These are phyloP conservation scores for Notarius lentiginosus DNA, from an alignment of 2,113 vertebrate species.

Conservation along the genomic window DNA sequence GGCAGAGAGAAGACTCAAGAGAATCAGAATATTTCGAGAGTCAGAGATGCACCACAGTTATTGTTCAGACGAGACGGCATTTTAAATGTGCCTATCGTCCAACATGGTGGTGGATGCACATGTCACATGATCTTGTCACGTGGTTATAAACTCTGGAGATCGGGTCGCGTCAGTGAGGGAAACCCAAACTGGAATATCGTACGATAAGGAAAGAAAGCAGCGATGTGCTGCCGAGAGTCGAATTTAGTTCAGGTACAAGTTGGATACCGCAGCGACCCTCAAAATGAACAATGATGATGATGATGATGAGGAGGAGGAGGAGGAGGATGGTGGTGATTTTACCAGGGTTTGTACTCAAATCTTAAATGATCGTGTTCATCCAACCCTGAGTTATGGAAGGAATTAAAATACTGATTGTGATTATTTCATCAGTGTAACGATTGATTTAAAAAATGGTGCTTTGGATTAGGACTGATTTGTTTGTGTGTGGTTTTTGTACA, in stretches of 20 bases:
- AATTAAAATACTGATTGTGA: not conserved
- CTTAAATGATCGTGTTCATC: not conserved
- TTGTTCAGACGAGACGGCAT: no score
- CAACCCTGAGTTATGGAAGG: not conserved
- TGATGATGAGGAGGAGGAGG: not conserved
- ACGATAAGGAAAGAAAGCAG: not conserved
- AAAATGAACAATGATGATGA: not conserved
- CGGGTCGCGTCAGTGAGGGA: not conserved
- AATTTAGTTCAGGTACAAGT: not conserved
- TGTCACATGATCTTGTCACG: no score
- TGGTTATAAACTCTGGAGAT: not conserved
- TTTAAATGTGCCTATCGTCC: no score
- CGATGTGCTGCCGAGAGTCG: not conserved
- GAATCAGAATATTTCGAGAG: no score
- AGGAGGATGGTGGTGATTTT: not conserved
- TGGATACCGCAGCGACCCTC: not conserved
- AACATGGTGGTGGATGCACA: no score
- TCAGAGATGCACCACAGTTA: no score
- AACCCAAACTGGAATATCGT: not conserved
- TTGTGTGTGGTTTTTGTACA: no score
- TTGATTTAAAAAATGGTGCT: not conserved
- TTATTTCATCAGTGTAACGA: not conserved
- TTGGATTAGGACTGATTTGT: not conserved
- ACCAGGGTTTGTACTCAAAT: not conserved
- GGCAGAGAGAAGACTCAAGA: no score